Base-by-base conservation (phyloP, 2,797 vertebrate genomes). In the Macropus fuliginosus region DNA sequence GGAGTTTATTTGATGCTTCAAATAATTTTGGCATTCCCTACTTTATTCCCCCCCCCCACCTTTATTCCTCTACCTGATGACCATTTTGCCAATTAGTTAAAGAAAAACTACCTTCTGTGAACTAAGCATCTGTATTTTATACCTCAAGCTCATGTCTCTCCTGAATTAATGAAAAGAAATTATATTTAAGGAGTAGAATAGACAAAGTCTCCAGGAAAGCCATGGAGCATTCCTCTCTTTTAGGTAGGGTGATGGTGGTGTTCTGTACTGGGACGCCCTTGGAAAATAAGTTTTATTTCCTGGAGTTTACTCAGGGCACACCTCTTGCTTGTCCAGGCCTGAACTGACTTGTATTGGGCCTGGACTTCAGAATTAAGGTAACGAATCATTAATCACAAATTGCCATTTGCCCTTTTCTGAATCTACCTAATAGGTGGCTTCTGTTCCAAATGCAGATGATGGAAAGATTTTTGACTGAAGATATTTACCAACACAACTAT, bases 1-100 rank as follows among this genome's bases (percentile, higher is more conserved):
- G 62, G 89, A 18, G 21, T 91, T 40, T 81, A 96, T 93, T 93
- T 91, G 97, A 97, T 95, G 87, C 55, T 74, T 59, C 62, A 29
- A 74, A 66, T 74, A 95, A 18, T 97, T 94, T 90, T 24, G 24
- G 55, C 94, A 55, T 95, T 40, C 13, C 46, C 66, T 12, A 95
- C 31, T 95, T 95, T 94, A 54, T 56, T 94, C 52, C 87, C 92
- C 91, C 14, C 94, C 3, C 52, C 90, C 92, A 91, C 14, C 94
- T 97, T 16, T 81, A 34, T 95, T 94, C 34, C 74, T 89, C 2
- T 96, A 56, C 16, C 54, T 95, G 92, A 28, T 95, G 55, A 91
- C 96, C 90, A 96, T 94, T 54, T 92, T 91, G 18, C 40, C 50
- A 24, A 50, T 11, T 46, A 50, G 50, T 87, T 87, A 87, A 87